These are phyloP conservation scores for Pipistrellus pipistrellus DNA, from an alignment of 2,797 vertebrate species.

Conservation along the genomic window DNA sequence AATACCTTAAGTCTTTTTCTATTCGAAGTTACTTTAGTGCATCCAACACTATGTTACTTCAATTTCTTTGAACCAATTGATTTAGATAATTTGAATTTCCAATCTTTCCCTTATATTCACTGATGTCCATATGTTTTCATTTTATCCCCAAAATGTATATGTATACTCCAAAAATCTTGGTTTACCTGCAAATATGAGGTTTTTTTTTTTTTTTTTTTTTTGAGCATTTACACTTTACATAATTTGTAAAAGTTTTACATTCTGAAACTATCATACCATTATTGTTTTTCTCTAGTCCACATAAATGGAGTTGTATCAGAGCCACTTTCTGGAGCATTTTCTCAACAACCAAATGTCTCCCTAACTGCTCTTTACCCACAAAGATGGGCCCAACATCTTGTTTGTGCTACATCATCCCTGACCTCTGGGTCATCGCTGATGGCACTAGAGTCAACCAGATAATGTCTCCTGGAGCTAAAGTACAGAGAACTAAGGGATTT, in stretches of 20 bases:
- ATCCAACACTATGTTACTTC: too few relatives aligned
- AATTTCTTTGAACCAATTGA: too few relatives aligned
- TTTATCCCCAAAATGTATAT: neutral
- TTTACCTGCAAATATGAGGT: neutral
- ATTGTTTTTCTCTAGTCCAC: neutral
- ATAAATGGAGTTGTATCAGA: neutral
- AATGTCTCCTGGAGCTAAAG: neutral
- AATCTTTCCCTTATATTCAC: neutral
- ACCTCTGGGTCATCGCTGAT: neutral
- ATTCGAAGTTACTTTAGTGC: too few relatives aligned
- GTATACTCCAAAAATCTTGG: neutral
- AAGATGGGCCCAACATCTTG: neutral
- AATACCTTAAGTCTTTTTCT: too few relatives aligned
- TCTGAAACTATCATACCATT: neutral
- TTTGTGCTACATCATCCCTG: neutral
- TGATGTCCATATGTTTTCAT: neutral
- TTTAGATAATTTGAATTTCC: neutral
- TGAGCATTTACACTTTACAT: neutral
- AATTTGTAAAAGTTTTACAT: slow-evolving; percentile 42
- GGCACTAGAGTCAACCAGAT: too few relatives aligned
- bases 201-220: neutral
- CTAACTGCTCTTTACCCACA: neutral
- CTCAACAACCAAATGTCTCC: neutral
- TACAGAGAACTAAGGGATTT: neutral
- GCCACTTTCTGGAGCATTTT: neutral